Conservation (phyloP, 2,113 vertebrate species). For the Emydocephalus ijimae region DNA sequence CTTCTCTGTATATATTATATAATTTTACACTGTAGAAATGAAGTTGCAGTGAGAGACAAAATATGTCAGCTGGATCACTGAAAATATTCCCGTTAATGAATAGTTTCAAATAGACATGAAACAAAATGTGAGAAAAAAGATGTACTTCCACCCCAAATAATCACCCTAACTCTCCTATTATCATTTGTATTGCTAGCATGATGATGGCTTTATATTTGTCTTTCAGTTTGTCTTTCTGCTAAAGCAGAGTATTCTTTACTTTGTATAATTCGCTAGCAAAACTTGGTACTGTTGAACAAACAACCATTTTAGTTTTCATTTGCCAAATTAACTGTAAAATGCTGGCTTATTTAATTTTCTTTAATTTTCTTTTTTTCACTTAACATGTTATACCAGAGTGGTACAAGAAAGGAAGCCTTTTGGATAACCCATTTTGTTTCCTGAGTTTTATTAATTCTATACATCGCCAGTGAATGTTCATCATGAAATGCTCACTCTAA, state of each 20-base stretch:
- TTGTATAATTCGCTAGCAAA: slow-evolving; percentile 3
- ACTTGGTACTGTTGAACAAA: slow-evolving; percentile 6
- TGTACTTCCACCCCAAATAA: neutral
- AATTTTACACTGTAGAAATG: neutral
- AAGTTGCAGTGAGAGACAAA: neutral
- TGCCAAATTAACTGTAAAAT: slow-evolving; percentile 21
- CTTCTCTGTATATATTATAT: neutral
- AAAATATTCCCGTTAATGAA: neutral
- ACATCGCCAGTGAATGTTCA: neutral
- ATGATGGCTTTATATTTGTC: neutral
- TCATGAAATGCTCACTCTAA: neutral
- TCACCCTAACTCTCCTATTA: neutral
- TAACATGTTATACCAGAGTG: slow-evolving; percentile 1
- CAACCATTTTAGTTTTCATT: neutral
- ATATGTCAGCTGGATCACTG: neutral
- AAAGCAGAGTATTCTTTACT: neutral
- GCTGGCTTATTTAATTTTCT: neutral
- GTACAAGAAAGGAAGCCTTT: neutral
- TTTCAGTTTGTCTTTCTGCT: neutral
- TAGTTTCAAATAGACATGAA: neutral
- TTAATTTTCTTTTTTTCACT: neutral
- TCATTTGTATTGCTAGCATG: neutral
- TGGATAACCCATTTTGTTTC: neutral
- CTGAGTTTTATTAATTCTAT: neutral
- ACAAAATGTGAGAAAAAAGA: rapidly evolving